Conservation (phyloP, 2,113 vertebrate genomes). For the Ibidorhyncha struthersii region DNA sequence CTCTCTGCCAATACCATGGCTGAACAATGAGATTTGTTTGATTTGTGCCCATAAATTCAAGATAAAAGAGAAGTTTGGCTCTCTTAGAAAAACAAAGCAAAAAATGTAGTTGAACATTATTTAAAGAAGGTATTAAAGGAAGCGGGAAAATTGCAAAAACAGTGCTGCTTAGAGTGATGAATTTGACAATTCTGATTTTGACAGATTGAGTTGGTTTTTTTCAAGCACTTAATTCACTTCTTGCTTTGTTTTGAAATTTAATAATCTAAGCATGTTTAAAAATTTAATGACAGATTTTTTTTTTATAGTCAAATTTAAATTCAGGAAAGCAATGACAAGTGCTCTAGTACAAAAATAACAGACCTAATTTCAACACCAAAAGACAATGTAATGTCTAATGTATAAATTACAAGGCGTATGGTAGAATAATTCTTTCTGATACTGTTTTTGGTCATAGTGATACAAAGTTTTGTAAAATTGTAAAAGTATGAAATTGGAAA, state of each 20-base stretch:
- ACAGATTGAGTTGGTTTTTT: background rate
- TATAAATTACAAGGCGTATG: background rate
- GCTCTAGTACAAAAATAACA: background rate
- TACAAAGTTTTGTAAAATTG: background rate
- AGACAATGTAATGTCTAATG: background rate
- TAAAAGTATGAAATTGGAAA: background rate
- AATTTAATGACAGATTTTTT: background rate
- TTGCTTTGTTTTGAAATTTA: constrained; percentile 35
- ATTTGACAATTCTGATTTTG: constrained; percentile 26
- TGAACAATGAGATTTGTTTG: background rate
- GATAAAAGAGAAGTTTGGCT: constrained; percentile 1
- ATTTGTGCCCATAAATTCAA: background rate
- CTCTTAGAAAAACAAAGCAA: background rate
- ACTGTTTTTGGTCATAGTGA: background rate
- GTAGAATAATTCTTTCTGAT: background rate
- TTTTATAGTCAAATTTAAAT: constrained; percentile 16
- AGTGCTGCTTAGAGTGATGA: background rate
- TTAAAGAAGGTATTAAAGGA: constrained; percentile 17
- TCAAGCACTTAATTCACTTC: background rate
- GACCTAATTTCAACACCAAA: background rate
- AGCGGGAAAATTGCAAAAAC: background rate
- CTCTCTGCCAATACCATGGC: background rate
- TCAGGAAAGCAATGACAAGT: background rate
- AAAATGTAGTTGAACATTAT: background rate
- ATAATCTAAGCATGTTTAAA: constrained; percentile 17